Percentiles rank a stretch among this genome's conserved stretches.
phyloP scores from a whole-genome alignment of 2,888 invertebrate species.

The Trypoxylon attenuatum region DNA sequence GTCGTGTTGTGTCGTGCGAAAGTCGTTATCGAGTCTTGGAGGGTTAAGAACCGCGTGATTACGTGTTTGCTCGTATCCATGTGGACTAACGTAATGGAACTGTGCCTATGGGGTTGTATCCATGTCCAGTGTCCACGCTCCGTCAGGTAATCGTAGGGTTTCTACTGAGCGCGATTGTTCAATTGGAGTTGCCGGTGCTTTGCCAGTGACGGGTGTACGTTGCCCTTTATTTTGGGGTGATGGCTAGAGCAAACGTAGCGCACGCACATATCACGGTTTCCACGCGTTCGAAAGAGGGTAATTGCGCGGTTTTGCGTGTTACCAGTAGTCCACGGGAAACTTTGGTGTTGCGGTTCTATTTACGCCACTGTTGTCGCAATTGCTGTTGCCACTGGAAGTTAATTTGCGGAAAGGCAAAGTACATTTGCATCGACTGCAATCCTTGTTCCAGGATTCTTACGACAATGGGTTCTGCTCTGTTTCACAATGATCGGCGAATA shows the following conservation, averaged over 20 bases:
- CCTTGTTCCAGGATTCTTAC: no score
- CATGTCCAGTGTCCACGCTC: not conserved
- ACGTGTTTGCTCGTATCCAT: not conserved
- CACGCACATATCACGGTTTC: not conserved
- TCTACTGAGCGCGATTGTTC: not conserved
- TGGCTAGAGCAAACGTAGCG: no score
- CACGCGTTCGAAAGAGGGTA: not conserved
- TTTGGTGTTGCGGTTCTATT: no score
- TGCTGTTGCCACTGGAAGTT: no score
- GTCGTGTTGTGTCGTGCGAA: slow-evolving; percentile 8
- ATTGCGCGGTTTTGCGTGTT: not conserved
- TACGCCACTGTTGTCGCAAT: not conserved
- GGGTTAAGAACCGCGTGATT: no score
- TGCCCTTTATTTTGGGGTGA: not conserved
- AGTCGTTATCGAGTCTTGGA: slow-evolving; percentile 3
- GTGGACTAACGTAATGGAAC: no score
- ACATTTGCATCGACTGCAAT: no score
- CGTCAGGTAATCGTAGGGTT: not conserved
- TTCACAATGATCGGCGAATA: no score
- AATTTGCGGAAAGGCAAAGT: no score
- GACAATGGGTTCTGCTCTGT: no score
- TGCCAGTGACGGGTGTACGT: not conserved
- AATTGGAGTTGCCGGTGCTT: no score
- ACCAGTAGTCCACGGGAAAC: not conserved
- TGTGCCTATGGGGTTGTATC: no score